A percentile compares a stretch with the other conserved stretches of the same genome.
Evolutionary conservation across 2,113 vertebrate genomes (phyloP).

Genomic region (Panthera leo): DNA sequence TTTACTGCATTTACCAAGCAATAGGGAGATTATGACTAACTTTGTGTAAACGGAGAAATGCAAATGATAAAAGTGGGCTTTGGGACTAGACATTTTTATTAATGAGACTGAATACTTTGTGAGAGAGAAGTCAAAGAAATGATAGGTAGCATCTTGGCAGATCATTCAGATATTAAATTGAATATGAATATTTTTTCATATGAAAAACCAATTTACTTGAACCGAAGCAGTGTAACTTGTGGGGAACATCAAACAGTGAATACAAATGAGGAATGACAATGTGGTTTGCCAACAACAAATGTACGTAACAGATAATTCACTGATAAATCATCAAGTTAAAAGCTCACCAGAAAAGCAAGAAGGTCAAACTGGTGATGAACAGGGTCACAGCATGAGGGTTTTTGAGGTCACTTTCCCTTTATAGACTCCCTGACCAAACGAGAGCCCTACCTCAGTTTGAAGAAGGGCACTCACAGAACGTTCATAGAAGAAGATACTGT

Average conservation of each 20-base stretch:
- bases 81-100: background rate
- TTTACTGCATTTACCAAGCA: background rate
- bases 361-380: background rate
- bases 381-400: background rate
- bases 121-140: background rate
- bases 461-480: background rate
- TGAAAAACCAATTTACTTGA: background rate
- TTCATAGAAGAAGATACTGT: background rate
- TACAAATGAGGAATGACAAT: background rate
- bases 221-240: background rate
- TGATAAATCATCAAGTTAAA: background rate
- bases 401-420: background rate
- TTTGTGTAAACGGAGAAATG: background rate
- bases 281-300: background rate
- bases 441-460: background rate
- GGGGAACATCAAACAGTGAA: background rate
- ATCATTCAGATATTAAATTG: background rate
- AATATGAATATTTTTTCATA: background rate
- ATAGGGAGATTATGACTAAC: background rate
- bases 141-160: background rate
- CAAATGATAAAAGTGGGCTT: background rate
- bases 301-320: background rate
- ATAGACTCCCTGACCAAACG: background rate
- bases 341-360: slow-evolving; percentile 13
- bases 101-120: background rate